Base-by-base conservation (phyloP, 2,888 invertebrate species). In the Phyllotreta striolata region DNA sequence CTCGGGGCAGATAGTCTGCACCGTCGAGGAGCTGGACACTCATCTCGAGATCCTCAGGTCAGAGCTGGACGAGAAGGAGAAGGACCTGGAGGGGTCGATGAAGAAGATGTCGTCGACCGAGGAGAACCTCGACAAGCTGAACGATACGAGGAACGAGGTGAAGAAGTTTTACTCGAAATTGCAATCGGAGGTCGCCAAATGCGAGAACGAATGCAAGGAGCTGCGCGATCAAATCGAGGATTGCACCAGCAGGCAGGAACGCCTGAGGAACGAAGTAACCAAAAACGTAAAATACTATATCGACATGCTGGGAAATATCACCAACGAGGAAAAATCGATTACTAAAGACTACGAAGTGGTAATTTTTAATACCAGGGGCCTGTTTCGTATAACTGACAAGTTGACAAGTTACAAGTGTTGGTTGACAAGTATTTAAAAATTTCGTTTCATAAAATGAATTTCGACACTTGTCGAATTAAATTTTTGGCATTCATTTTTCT, bases 21-120 rank as follows among this genome's bases (percentile, higher is more conserved):
- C 75, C 0, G 74, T 76, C 1, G 79, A 79, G 62, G 79, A 80
- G 34, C 46, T 81, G 54, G 78, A 78, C 43, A 72, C 73, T 35
- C 77, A 79, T 54, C 40, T 80, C 52, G 76, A 76, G 10, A 68
- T 74, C n/a, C 67, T 80, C 10, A 74, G 74, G 47, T 69, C 62
- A 3, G 74, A 76, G 47, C 59, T 80, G 12, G 73, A 76, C 34
- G 78, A 78, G 52, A 79, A 79, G 56, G 68, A 74, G 62, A 70
- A 70, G 49, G 76, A 78, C 49, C 39, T 80, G 7, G 75, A 76
- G 46, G 55, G 62, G 3, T 74, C 74, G 6, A 79, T 75, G 63
- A 57, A 63, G 1, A 76, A 77, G 65, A 54, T 70, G 8, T 62
- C 62, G 35, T 64, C 67, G 1, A 73, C 77, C 0, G 74, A 73